Conservation (phyloP, 2,888 invertebrate species). For the Polyommatus iphigenia region DNA sequence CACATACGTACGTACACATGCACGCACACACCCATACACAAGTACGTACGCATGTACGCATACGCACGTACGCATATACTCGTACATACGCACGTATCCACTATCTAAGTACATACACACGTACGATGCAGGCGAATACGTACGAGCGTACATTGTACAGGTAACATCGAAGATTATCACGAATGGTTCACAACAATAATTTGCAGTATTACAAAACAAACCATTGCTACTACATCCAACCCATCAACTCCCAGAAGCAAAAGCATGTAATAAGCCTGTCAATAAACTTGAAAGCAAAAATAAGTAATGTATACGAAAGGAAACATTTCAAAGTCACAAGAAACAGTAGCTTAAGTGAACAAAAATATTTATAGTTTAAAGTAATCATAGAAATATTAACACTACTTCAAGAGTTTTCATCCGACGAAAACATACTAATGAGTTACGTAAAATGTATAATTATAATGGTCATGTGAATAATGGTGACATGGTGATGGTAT, state of each 20-base stretch:
- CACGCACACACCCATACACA: neutral
- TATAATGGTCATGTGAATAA: neutral
- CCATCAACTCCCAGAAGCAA: neutral
- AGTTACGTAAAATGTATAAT: neutral
- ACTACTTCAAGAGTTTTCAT: neutral
- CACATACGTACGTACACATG: neutral
- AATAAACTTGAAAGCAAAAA: neutral
- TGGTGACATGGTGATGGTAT: neutral
- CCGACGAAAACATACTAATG: neutral
- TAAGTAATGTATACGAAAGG: neutral
- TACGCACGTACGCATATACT: neutral
- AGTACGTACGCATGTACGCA: neutral
- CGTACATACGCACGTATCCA: neutral
- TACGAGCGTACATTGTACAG: neutral
- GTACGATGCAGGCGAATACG: neutral
- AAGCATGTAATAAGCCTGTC: neutral
- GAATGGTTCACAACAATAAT: neutral
- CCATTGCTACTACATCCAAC: neutral
- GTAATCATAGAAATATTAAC: neutral
- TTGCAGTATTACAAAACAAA: slow-evolving; percentile 13
- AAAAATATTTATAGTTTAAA: neutral
- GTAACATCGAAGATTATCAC: slow-evolving; percentile 1
- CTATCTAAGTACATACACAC: neutral
- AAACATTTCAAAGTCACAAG: neutral
- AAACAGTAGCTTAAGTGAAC: neutral